phyloP scores from a whole-genome alignment of 2,888 invertebrate species.

The Panzeria rudis region DNA sequence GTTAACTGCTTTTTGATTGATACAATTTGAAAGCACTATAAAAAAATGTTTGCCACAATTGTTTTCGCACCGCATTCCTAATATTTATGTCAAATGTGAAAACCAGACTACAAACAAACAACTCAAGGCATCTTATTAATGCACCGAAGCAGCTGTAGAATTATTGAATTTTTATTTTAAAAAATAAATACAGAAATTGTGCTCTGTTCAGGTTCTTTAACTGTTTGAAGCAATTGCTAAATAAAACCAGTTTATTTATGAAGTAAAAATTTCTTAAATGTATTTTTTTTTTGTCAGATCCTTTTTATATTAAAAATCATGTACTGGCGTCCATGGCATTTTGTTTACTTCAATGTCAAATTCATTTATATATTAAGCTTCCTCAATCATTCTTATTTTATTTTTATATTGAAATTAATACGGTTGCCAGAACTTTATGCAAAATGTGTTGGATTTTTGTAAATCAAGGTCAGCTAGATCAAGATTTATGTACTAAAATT shows the following conservation, averaged over 20 bases:
- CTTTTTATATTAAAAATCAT: background rate
- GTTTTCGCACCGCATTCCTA: background rate
- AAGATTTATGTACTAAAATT: conserved; percentile 6
- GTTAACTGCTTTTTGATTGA: background rate
- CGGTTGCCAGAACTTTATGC: conserved; percentile 5
- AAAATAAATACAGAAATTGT: background rate
- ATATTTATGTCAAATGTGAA: background rate
- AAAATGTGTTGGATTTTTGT: background rate
- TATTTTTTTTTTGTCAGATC: background rate
- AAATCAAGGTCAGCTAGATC: conserved; percentile 20
- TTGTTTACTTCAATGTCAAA: conserved; percentile 36
- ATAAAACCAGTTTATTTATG: background rate
- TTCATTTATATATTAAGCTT: conserved; percentile 5
- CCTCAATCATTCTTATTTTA: background rate
- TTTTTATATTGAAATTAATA: background rate
- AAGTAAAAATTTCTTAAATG: background rate
- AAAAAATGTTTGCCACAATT: background rate
- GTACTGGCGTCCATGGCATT: background rate
- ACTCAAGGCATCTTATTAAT: background rate
- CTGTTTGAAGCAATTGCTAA: background rate
- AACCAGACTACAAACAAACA: background rate
- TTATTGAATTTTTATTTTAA: background rate
- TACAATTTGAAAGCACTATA: background rate
- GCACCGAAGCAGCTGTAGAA: background rate
- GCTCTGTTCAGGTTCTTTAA: background rate